A percentile compares a stretch with the other conserved stretches of the same genome.
phyloP scores from a whole-genome alignment of 2,888 invertebrate species.

The Platerodrilus igneus region DNA sequence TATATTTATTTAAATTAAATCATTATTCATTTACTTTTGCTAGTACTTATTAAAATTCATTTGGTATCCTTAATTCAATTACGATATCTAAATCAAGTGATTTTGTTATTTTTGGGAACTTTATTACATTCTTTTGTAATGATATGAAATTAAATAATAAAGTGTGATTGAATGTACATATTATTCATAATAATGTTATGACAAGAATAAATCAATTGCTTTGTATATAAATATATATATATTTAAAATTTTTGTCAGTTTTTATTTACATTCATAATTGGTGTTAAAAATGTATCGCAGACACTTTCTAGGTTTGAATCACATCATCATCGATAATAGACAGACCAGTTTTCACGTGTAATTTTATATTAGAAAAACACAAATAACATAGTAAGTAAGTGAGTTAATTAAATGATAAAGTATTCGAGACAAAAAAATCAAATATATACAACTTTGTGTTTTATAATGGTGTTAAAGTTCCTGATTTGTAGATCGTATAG shows the following conservation, averaged over 20 bases:
- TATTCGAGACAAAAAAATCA: too few species aligned
- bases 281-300: too few species aligned
- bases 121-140: constrained; percentile 28
- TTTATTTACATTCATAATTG: too few species aligned
- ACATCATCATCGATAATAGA: too few species aligned
- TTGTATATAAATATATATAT: constrained; percentile 36
- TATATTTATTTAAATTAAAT: constrained; percentile 5
- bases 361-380: too few species aligned
- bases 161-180: constrained; percentile 39
- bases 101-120: constrained; percentile 15
- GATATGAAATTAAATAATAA: constrained; percentile 38
- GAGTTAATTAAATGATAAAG: too few species aligned
- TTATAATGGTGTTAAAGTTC: too few species aligned
- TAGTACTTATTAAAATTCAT: neutral
- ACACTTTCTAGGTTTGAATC: too few species aligned
- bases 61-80: constrained; percentile 1
- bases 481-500: too few species aligned
- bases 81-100: constrained; percentile 32
- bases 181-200: constrained; percentile 41
- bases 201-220: constrained; percentile 33
- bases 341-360: too few species aligned
- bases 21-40: neutral
- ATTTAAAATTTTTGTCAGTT: constrained; percentile 8
- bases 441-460: too few species aligned
- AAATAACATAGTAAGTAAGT: too few species aligned